phyloP scores from a whole-genome alignment of 1,140 invertebrate genomes.

The Trichomalopsis sarcophagae region DNA sequence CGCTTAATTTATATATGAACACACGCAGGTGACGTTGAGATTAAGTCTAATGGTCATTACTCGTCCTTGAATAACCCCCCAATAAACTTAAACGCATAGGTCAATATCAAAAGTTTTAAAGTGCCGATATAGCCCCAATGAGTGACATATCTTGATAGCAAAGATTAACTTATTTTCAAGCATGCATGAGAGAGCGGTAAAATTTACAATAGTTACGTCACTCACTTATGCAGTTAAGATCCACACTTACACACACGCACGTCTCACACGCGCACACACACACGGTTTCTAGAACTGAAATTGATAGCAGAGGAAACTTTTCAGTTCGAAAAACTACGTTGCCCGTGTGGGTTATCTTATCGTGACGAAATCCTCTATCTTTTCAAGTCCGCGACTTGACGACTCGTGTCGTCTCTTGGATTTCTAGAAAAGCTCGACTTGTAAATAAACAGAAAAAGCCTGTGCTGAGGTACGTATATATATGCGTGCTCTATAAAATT shows the following conservation, averaged over 20 bases:
- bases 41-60: too few species aligned
- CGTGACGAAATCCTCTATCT: background rate
- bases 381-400: background rate
- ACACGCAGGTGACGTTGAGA: background rate
- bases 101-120: background rate
- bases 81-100: background rate
- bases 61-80: too few species aligned
- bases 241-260: background rate
- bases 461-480: background rate
- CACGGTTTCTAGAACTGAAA: background rate
- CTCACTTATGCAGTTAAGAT: background rate
- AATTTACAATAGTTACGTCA: background rate
- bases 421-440: background rate
- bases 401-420: background rate
- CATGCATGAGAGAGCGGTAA: background rate
- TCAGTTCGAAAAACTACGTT: background rate
- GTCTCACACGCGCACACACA: background rate
- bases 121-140: background rate
- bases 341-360: background rate
- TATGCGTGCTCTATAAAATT: background rate
- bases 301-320: background rate
- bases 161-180: background rate
- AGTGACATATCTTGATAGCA: background rate
- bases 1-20: background rate
- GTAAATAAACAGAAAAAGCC: slow-evolving; percentile 1